Base-by-base conservation (phyloP, 2,888 invertebrate species). In the Leistus spinibarbis region DNA sequence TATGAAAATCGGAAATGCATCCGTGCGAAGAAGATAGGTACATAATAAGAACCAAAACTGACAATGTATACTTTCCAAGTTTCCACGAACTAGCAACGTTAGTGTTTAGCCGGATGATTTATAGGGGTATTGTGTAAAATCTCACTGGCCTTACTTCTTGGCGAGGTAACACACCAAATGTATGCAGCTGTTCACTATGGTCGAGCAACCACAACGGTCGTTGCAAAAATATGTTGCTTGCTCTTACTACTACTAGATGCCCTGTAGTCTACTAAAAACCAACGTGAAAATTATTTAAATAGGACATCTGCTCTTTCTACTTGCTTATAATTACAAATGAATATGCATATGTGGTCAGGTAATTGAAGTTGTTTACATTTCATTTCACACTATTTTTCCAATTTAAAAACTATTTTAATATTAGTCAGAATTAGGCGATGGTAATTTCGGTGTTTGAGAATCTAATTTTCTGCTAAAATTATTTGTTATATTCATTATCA, bases 311-410 rank as follows among this genome's bases (percentile, higher is more conserved):
- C 40, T 40, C n/a, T 40, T 40, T 40, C 40, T 40, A 40, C 40
- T 40, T 40, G 60, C 19, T 60, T 60, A 60, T 60, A 60, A 60
- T 60, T 60, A 60, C 19, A 20, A 22, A 60, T 60, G 60, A 17
- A 60, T 60, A 60, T 60, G 17, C 60, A 60, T 20, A 22, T 60
- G 22, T 60, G 60, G 60, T 40, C 7, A 1, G 13, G 22, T 60
- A 60, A 60, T 60, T 60, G 60, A 20, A 60, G 60, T 20, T 60
- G 60, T 60, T 60, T 19, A 22, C 60, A 60, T 19, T 17, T 19
- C 13, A 60, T 60, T 60, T 60, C 19, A 60, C 60, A 60, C 60
- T 20, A 19, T 13, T 60, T 60, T 60, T 60, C 13, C 1, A 60
- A 60, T 60, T 60, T 13, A 19, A 20, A 7, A 7, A 40, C 40